Evolutionary conservation across 2,888 invertebrate genomes (phyloP), one percentile per base, ranked within the genome.

Genomic region (Congeria kusceri): DNA sequence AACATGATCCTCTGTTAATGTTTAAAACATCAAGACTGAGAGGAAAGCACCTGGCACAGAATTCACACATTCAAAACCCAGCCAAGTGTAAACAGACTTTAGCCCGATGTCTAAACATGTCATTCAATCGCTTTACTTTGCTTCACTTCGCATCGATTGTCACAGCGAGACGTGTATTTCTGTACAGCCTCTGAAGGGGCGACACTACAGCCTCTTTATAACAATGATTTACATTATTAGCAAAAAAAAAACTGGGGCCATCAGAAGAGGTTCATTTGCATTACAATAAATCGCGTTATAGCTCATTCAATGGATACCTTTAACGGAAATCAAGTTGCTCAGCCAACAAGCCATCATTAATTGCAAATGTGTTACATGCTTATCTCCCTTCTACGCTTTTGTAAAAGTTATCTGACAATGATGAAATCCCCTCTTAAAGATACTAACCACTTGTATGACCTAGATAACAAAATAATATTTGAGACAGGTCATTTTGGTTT

Each of bases 61-160:
- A 74, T 79, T 79, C 70, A 62, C 78, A 79, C 74, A 79, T 79
- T 79, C 74, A 70, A 74, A 79, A 79, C 74, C 74, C 70, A 74
- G 32, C 58, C 56, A 44, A 44, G 79, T 79, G 75, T 71, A 75
- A 75, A 79, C 71, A 79, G 75, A 67, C 67, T 63, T 62, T 61
- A 56, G 39, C 68, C 47, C 25, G 11, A 66, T 59, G 73, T 78
- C 73, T 73, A 78, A 78, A 73, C 78, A 73, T 73, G 69, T 28
- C 73, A 73, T 77, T 77, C 69, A 77, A 53, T 23, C 15, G 28
- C 7, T 56, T 67, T 39, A 63, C 57, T 67, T 67, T 68, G 62
- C 62, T 67, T 44, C 28, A 68, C 61, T 68, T 64, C 63, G 39
- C 23, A 68, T 68, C 75, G 68, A 68, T 68, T 49, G 62, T 59